Percentiles rank a stretch among this genome's conserved stretches.
phyloP scores from a whole-genome alignment of 2,113 vertebrate species.

The Melierax canorus region DNA sequence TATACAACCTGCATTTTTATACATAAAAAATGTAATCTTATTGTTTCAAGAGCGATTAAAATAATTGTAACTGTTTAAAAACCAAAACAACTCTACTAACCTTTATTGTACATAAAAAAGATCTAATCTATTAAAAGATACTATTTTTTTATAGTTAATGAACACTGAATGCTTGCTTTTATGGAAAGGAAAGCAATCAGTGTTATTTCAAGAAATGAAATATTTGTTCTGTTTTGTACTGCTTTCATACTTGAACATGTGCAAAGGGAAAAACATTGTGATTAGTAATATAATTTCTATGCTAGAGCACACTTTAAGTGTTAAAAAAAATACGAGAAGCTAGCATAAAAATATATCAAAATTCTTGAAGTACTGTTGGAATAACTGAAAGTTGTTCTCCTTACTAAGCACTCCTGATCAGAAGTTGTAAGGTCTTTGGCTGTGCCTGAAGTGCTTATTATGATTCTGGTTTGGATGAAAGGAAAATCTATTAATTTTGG shows the following conservation, averaged over 20 bases:
- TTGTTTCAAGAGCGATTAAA: not conserved
- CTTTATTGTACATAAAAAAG: not conserved
- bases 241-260: not conserved
- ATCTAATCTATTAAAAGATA: not conserved
- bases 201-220: constrained; percentile 4
- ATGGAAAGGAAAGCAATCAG: not conserved
- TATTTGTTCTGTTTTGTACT: constrained; percentile 1
- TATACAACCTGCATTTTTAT: not conserved
- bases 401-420: not conserved
- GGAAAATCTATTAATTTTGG: not conserved
- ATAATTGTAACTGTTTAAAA: not conserved
- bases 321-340: not conserved
- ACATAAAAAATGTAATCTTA: not conserved
- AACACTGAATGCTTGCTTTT: not conserved
- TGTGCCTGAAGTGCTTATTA: not conserved
- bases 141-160: not conserved
- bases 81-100: not conserved
- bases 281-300: not conserved
- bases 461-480: not conserved
- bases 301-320: not conserved
- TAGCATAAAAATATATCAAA: not conserved
- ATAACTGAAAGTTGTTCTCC: not conserved
- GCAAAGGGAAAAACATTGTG: not conserved
- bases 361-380: not conserved
- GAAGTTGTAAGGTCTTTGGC: not conserved